Percentiles rank a stretch among this genome's conserved stretches.
These are phyloP conservation scores for Saccostrea glomerata DNA, from an alignment of 1,140 invertebrate species.

Conservation along the genomic window DNA sequence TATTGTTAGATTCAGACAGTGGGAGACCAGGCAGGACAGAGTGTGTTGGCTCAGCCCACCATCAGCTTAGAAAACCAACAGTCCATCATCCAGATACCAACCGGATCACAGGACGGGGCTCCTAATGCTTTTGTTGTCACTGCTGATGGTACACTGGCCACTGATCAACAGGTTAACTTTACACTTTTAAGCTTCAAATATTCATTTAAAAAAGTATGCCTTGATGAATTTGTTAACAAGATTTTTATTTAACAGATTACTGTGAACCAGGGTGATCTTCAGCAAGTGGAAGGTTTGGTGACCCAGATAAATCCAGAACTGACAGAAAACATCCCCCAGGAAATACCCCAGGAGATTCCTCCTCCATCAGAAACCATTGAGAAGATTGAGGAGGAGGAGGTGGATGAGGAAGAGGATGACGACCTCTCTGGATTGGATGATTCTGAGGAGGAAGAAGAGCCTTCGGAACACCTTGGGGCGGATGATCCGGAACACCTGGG, in stretches of 20 bases:
- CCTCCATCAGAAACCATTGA: neutral
- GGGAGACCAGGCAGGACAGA: neutral
- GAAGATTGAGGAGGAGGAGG: conserved; percentile 29
- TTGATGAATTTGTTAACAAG: no score
- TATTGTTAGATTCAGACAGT: conserved; percentile 19
- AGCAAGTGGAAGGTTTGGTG: conserved; percentile 22
- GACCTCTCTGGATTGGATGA: conserved; percentile 48
- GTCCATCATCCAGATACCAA: conserved; percentile 44
- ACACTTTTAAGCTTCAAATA: neutral
- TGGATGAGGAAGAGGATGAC: conserved; percentile 35
- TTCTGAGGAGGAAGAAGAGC: conserved; percentile 56
- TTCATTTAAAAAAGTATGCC: no score
- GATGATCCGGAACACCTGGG: conserved; percentile 50
- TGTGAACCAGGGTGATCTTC: conserved; percentile 25
- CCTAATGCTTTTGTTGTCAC: conserved; percentile 64
- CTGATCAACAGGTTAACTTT: conserved; percentile 60
- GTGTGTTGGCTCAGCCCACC: conserved; percentile 40
- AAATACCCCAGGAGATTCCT: neutral
- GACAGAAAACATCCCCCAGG: neutral
- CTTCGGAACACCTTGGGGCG: conserved; percentile 56
- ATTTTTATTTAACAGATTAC: neutral
- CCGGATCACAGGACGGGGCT: conserved; percentile 53
- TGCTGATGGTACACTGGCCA: conserved; percentile 54
- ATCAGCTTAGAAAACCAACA: conserved; percentile 59
- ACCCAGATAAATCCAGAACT: conserved; percentile 10